Base-by-base conservation (phyloP, 2,888 invertebrate species). In the Amblyjoppa proteus region DNA sequence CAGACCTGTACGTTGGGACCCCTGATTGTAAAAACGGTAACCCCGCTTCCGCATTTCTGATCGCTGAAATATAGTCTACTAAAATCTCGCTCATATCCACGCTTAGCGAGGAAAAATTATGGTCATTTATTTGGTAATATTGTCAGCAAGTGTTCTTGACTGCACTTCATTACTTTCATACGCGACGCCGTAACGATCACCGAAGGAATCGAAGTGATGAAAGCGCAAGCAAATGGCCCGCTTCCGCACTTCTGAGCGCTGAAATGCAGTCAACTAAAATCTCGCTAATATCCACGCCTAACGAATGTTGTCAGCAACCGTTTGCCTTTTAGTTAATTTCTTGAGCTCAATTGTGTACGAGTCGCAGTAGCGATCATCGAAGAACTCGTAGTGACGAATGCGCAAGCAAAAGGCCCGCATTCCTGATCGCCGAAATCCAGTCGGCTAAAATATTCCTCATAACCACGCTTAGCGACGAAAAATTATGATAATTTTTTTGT, bases 21-120 rank as follows among this genome's bases (percentile, higher is more conserved):
- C 28, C 45, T 16, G 58, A 58, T 58, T 58, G 25, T 58, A 11
- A 28, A 13, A 58, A 58, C 25, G 4, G 3, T 56, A 56, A 11
- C 3, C 25, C 9, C 56, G 11, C 56, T 58, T 58, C 58, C 58
- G 58, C 58, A 58, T 58, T 58, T 58, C 28, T 25, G 58, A 45
- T 25, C 58, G 58, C 11, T 58, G 56, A 25, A 20, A 20, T 58
- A n/a, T 3, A 28, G 56, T 25, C 56, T 3, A 58, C 20, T 58
- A 9, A 25, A 25, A 25, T 56, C 9, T n/a, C 6, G 53, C 20
- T 2, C 20, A 2, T 56, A 56, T 20, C 25, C 53, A 3, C 20
- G 53, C 9, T 9, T 25, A 25, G 20, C 3, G 20, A 9, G 1
- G 5, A 56, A 56, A 56, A 7, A 56, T 56, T 25, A 2, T n/a